These are phyloP conservation scores for Falco cherrug DNA, from an alignment of 2,797 vertebrate species.

Conservation along the genomic window DNA sequence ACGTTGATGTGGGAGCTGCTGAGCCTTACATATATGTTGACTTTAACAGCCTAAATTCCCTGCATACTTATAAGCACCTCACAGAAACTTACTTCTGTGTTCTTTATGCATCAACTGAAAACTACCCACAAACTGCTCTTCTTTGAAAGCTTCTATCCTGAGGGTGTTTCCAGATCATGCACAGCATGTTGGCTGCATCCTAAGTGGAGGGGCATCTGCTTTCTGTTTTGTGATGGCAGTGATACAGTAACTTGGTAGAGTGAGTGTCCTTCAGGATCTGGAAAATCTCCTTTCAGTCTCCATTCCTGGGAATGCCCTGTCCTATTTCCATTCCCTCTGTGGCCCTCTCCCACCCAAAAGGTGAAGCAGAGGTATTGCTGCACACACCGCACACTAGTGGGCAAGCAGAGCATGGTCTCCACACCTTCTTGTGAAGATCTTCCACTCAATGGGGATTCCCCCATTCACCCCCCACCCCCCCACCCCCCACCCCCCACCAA, in stretches of 20 bases:
- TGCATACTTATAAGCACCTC: not conserved
- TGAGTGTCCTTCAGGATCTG: not conserved
- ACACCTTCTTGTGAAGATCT: not conserved
- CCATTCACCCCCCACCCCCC: too few species aligned
- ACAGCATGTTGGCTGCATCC: not conserved
- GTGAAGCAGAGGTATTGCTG: not conserved
- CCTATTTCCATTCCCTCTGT: not conserved
- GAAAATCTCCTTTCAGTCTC: not conserved
- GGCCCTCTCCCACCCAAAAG: not conserved
- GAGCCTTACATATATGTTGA: not conserved
- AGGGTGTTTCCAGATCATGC: not conserved
- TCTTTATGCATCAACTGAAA: not conserved
- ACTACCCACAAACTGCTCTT: not conserved
- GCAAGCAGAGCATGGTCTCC: rapidly evolving
- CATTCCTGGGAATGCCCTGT: not conserved
- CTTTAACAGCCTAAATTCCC: not conserved
- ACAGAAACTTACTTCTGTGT: not conserved
- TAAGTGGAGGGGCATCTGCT: not conserved
- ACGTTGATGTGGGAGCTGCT: not conserved
- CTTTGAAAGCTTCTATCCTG: not conserved
- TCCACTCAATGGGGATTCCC: not conserved
- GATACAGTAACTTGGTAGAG: not conserved
- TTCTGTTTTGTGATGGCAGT: not conserved
- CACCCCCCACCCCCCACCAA: too few species aligned
- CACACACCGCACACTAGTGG: rapidly evolving